These are phyloP conservation scores for Metellina segmentata DNA, from an alignment of 2,888 invertebrate genomes.

Conservation along the genomic window DNA sequence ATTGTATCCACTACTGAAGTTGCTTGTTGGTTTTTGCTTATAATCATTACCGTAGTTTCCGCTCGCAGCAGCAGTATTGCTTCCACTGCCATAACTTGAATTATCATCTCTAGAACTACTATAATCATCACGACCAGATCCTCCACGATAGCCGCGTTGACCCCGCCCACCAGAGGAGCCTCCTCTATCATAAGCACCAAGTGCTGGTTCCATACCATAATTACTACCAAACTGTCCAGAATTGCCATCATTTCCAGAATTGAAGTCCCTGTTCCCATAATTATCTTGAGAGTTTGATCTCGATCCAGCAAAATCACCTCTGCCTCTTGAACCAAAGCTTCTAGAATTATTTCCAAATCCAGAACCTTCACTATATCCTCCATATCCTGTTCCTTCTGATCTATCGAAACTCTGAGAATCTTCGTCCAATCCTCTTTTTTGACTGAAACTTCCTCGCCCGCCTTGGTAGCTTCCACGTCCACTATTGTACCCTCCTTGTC, in stretches of 20 bases:
- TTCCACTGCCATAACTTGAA: not conserved
- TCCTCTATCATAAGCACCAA: constrained; percentile 30
- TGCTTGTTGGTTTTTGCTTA: not conserved
- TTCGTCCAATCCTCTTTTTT: constrained; percentile 70
- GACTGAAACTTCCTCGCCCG: constrained; percentile 27
- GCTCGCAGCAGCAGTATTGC: not conserved
- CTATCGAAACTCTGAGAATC: constrained; percentile 55
- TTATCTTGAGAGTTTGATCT: constrained; percentile 17
- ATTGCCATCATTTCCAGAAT: not conserved
- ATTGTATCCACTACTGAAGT: constrained; percentile 6
- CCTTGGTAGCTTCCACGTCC: not conserved
- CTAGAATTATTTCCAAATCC: constrained; percentile 26
- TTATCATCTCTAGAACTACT: constrained; percentile 1
- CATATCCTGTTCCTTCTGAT: not conserved
- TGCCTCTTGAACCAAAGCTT: constrained; percentile 23
- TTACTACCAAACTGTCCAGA: constrained; percentile 20
- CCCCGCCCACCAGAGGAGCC: constrained; percentile 42
- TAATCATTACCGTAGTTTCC: not conserved
- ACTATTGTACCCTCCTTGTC: constrained; percentile 6
- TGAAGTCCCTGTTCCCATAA: constrained; percentile 65
- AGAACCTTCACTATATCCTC: constrained; percentile 12
- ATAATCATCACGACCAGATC: not conserved
- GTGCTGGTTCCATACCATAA: constrained; percentile 11
- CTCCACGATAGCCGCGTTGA: constrained; percentile 60
- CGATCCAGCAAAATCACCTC: constrained; percentile 47